Percentiles rank a stretch among this genome's conserved stretches.
These are phyloP conservation scores for Carcina quercana DNA, from an alignment of 2,888 invertebrate species.

Conservation along the genomic window DNA sequence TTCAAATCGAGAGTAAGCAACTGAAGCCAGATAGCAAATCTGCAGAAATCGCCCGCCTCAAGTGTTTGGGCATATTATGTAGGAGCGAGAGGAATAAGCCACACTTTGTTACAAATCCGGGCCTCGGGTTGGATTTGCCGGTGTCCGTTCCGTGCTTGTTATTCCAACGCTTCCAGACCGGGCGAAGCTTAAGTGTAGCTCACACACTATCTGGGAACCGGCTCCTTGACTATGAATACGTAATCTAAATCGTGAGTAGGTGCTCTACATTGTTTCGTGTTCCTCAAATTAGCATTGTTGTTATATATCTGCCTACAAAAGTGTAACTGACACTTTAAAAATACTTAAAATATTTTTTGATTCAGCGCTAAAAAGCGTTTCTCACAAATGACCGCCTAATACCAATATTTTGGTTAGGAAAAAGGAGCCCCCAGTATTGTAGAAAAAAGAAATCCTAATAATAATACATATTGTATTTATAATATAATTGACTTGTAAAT, in stretches of 20 bases:
- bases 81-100: slow-evolving; percentile 26
- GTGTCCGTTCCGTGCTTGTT: slow-evolving; percentile 61
- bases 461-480: no score
- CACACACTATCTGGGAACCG: slow-evolving; percentile 16
- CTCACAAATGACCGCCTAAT: no score
- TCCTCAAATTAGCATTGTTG: no score
- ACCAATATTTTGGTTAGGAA: no score
- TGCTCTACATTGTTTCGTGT: no score
- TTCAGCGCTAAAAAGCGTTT: no score
- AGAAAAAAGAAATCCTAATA: no score
- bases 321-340: no score
- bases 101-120: slow-evolving; percentile 64
- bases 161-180: slow-evolving; percentile 44
- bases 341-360: no score
- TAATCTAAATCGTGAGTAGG: not conserved
- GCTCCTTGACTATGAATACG: not conserved
- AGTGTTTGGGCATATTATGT: slow-evolving; percentile 48
- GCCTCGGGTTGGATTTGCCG: slow-evolving; percentile 57
- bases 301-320: no score
- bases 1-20: slow-evolving; percentile 27
- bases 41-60: slow-evolving; percentile 43
- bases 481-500: no score
- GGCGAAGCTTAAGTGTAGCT: slow-evolving; percentile 32
- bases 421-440: no score
- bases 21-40: slow-evolving; percentile 46